A percentile compares a stretch with the other conserved stretches of the same genome.
These are phyloP conservation scores for Oncorhynchus tshawytscha DNA, from an alignment of 2,113 vertebrate species.

Conservation along the genomic window DNA sequence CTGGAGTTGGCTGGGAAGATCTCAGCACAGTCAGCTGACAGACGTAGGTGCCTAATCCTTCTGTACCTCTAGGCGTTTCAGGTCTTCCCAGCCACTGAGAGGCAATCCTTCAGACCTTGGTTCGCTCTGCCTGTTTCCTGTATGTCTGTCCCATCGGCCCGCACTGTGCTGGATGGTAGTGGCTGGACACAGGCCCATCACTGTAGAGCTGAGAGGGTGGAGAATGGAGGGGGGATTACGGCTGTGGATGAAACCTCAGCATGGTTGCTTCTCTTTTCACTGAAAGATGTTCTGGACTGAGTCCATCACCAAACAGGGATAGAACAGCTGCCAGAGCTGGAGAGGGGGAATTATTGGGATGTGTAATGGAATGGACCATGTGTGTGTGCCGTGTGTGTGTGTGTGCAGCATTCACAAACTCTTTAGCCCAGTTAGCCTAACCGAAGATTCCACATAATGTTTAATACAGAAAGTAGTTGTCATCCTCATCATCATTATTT, in stretches of 20 bases:
- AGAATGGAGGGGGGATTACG: background rate
- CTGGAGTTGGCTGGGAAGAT: background rate
- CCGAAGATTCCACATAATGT: background rate
- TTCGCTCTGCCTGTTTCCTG: background rate
- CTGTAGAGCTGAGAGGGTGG: background rate
- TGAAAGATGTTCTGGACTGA: background rate
- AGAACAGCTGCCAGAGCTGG: background rate
- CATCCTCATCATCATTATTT: background rate
- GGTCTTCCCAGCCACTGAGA: background rate
- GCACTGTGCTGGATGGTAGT: background rate
- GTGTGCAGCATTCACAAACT: background rate
- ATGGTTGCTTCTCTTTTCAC: background rate
- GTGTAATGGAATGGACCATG: background rate
- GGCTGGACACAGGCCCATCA: background rate
- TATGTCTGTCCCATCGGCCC: background rate
- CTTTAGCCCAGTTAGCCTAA: background rate
- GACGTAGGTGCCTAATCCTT: slow-evolving; percentile 22
- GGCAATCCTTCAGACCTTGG: slow-evolving; percentile 16
- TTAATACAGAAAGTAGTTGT: background rate
- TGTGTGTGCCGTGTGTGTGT: background rate
- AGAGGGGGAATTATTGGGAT: background rate
- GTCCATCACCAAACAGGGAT: background rate
- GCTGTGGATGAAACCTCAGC: background rate
- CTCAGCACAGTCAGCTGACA: slow-evolving; percentile 8
- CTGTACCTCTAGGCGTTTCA: background rate